Evolutionary conservation across 2,113 vertebrate species (phyloP).

Genomic region (Columba livia): DNA sequence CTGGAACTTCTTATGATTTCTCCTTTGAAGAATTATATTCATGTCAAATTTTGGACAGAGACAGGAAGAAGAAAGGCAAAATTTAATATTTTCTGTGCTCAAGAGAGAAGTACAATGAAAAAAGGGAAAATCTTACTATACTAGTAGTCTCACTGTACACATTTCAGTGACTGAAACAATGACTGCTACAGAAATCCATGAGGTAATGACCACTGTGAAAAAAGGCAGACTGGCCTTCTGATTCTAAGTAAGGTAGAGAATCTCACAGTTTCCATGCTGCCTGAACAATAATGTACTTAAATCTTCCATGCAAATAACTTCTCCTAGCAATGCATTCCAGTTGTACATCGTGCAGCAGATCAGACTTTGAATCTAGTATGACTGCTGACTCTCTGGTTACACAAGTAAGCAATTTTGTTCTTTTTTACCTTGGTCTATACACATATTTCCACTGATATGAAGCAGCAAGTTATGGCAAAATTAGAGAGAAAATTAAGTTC

Average conservation of each 20-base stretch:
- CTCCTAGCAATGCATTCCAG: not conserved
- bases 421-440: not conserved
- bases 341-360: not conserved
- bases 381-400: not conserved
- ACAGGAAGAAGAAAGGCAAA: not conserved
- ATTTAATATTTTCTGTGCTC: not conserved
- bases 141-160: not conserved
- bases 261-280: not conserved
- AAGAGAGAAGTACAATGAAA: not conserved
- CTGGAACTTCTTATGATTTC: not conserved
- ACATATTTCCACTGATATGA: not conserved
- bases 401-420: not conserved
- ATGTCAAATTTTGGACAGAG: not conserved
- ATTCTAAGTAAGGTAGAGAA: not conserved
- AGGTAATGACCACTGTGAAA: not conserved
- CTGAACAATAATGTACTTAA: not conserved
- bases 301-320: not conserved
- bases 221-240: not conserved
- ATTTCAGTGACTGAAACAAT: not conserved
- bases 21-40: not conserved
- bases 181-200: not conserved
- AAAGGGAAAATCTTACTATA: not conserved
- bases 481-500: not conserved
- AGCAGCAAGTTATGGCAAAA: not conserved
- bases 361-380: not conserved